Evolutionary conservation across 2,113 vertebrate species (phyloP).

Genomic region (Albula glossodonta): DNA sequence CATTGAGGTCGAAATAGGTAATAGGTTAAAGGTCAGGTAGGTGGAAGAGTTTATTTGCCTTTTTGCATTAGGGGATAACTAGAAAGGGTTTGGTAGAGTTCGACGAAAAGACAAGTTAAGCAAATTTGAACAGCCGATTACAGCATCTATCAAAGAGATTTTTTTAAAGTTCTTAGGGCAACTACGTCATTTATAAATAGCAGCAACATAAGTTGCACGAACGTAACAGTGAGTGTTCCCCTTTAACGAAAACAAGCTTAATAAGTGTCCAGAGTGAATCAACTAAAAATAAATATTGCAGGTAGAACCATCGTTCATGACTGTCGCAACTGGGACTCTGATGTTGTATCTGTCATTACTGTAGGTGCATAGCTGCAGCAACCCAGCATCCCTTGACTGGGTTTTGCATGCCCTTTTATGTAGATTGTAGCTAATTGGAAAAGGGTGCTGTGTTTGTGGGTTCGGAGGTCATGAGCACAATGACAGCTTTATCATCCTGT

Average conservation of each 20-base stretch:
- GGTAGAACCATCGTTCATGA: neutral
- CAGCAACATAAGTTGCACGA: too few relatives aligned
- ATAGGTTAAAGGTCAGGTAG: neutral
- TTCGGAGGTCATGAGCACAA: conserved; percentile 41
- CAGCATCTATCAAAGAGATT: neutral
- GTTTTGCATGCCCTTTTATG: conserved; percentile 8
- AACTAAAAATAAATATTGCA: neutral
- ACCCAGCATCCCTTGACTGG: neutral
- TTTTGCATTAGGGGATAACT: neutral
- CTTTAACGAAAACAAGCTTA: neutral
- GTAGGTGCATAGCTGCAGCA: neutral
- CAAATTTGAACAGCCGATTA: neutral
- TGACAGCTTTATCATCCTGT: conserved; percentile 39
- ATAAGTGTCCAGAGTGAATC: neutral
- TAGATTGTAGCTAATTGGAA: conserved; percentile 41
- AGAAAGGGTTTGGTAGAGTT: neutral
- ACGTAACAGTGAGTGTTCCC: neutral
- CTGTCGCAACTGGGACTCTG: neutral
- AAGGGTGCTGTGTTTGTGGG: conserved; percentile 35
- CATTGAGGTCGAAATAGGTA: neutral
- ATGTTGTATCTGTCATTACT: neutral
- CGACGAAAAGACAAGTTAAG: neutral
- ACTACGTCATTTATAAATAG: too few relatives aligned
- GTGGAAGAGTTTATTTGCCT: neutral
- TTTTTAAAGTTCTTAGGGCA: neutral